These are phyloP conservation scores for Zonotrichia leucophrys DNA, from an alignment of 2,113 vertebrate genomes.

Conservation along the genomic window DNA sequence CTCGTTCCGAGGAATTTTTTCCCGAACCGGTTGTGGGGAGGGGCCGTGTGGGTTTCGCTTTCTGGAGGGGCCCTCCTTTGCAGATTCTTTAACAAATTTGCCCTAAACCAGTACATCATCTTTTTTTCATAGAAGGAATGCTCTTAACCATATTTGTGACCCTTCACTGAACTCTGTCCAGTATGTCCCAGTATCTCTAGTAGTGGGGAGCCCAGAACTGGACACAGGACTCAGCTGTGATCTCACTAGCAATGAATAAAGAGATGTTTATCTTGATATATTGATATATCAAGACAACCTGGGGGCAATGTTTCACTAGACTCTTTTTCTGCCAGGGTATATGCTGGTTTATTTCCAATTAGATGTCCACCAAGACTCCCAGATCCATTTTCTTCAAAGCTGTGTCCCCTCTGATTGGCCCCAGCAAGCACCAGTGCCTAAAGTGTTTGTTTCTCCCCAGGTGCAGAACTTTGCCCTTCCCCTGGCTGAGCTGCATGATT, in stretches of 20 bases:
- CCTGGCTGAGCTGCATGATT: not conserved
- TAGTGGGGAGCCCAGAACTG: not conserved
- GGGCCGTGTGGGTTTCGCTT: too few relatives aligned
- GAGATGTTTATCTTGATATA: too few relatives aligned
- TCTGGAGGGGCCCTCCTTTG: too few relatives aligned
- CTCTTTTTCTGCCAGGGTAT: not conserved
- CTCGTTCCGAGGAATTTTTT: too few relatives aligned
- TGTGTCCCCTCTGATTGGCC: too few relatives aligned
- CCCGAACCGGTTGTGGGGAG: too few relatives aligned
- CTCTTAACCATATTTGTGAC: not conserved
- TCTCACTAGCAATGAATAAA: not conserved
- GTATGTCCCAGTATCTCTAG: not conserved
- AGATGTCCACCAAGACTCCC: not conserved
- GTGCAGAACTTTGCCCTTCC: not conserved
- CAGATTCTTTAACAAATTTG: too few relatives aligned
- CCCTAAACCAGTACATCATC: too few relatives aligned
- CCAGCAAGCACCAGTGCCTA: not conserved
- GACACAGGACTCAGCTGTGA: not conserved
- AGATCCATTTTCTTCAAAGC: not conserved
- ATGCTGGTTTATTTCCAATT: not conserved
- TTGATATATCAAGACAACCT: not conserved
- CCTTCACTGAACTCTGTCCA: not conserved
- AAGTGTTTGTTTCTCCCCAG: not conserved
- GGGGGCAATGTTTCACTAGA: not conserved
- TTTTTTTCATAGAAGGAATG: not conserved